These are phyloP conservation scores for Matsumyia berberina DNA, from an alignment of 2,888 invertebrate species.

Conservation along the genomic window DNA sequence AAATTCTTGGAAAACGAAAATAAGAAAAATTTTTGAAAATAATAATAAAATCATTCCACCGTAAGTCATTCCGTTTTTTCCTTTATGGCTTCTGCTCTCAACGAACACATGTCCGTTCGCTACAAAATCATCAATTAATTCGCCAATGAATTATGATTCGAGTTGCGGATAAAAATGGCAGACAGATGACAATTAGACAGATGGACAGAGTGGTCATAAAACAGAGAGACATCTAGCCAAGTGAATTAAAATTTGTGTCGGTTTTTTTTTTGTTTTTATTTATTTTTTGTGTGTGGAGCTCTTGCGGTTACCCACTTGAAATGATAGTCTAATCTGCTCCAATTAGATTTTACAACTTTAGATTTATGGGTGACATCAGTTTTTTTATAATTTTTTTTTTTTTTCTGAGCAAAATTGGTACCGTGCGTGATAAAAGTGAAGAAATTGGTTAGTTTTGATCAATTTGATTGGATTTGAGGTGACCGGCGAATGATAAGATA, in stretches of 20 bases:
- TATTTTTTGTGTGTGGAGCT: slow-evolving; percentile 22
- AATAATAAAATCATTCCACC: slow-evolving; percentile 52
- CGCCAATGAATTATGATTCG: slow-evolving; percentile 64
- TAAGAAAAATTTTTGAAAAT: slow-evolving; percentile 27
- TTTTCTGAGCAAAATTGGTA: not conserved
- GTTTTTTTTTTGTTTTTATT: slow-evolving; percentile 19
- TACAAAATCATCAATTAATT: slow-evolving; percentile 68
- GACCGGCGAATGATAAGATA: too few relatives aligned
- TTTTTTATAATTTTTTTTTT: slow-evolving; percentile 17
- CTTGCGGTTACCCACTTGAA: slow-evolving; percentile 69
- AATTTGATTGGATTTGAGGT: too few relatives aligned
- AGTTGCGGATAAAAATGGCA: slow-evolving; percentile 67
- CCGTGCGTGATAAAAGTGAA: not conserved
- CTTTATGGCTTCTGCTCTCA: slow-evolving; percentile 59
- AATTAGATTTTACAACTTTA: slow-evolving; percentile 63
- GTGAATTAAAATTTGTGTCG: slow-evolving; percentile 39
- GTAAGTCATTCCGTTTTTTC: slow-evolving; percentile 41
- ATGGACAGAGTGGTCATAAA: slow-evolving; percentile 63
- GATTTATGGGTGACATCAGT: slow-evolving; percentile 66
- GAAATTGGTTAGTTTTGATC: too few relatives aligned
- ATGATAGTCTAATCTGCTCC: slow-evolving; percentile 68
- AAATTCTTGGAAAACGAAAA: slow-evolving; percentile 18
- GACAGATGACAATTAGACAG: slow-evolving; percentile 75
- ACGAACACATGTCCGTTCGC: slow-evolving; percentile 69
- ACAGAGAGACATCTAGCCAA: slow-evolving; percentile 23